These are phyloP conservation scores for Otocyon megalotis DNA, from an alignment of 2,113 vertebrate species.

Conservation along the genomic window DNA sequence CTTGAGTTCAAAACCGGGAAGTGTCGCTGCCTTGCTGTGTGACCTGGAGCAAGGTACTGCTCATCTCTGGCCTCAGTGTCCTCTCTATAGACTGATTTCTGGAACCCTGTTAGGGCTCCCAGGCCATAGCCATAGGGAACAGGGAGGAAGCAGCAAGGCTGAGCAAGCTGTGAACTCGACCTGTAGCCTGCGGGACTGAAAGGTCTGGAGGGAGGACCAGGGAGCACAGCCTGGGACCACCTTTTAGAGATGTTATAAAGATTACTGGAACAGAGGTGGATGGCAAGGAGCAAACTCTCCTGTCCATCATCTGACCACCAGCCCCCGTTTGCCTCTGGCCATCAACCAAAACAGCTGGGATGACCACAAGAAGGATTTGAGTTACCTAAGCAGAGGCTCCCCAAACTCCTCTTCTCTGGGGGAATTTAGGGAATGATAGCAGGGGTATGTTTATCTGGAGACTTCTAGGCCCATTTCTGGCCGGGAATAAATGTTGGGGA, in stretches of 20 bases:
- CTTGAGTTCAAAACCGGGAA: not conserved
- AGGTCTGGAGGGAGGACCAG: not conserved
- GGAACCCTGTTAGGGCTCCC: not conserved
- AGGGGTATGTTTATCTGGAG: constrained; percentile 53
- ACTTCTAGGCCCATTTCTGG: not conserved
- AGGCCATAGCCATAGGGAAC: not conserved
- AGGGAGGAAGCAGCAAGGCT: not conserved
- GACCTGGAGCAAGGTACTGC: not conserved
- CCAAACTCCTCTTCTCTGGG: not conserved
- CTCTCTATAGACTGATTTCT: not conserved
- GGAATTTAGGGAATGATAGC: not conserved
- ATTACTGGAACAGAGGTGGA: not conserved
- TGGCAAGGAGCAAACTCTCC: not conserved
- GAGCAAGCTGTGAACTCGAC: not conserved
- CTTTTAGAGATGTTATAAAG: not conserved
- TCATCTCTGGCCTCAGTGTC: not conserved
- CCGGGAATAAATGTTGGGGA: constrained; percentile 12
- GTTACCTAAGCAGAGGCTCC: not conserved
- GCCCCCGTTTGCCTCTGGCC: not conserved
- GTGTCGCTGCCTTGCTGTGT: not conserved
- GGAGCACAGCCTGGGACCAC: not conserved
- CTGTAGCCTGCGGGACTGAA: not conserved
- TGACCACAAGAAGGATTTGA: constrained; percentile 31
- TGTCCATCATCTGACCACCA: not conserved
- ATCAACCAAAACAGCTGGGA: not conserved